Evolutionary conservation across 2,113 vertebrate genomes (phyloP).

Genomic region (Tenebrosternarchus preto): DNA sequence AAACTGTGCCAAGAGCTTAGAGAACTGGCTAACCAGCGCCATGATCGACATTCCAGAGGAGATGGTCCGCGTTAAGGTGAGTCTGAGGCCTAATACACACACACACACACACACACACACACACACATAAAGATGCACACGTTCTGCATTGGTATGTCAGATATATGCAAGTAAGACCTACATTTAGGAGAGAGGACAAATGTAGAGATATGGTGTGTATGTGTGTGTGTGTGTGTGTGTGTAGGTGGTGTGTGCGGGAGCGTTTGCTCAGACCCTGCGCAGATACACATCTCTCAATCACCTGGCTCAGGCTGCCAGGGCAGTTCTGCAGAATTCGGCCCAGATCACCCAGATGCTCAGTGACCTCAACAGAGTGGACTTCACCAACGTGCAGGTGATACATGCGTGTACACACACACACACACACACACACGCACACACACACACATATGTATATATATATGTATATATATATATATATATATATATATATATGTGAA

Average conservation of each 20-base stretch:
- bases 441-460: not conserved
- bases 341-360: constrained; percentile 94
- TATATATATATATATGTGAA: no score
- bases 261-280: constrained; percentile 87
- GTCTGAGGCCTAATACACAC: constrained; percentile 22
- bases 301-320: constrained; percentile 85
- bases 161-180: no score
- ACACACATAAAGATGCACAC: no score
- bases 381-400: constrained; percentile 85
- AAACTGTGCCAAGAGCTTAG: constrained; percentile 92
- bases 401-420: not conserved
- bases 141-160: no score
- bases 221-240: not conserved
- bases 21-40: constrained; percentile 87
- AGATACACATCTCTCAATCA: constrained; percentile 90
- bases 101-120: not conserved
- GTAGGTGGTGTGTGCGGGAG: constrained; percentile 84
- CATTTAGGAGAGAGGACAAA: no score
- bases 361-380: constrained; percentile 90
- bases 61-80: constrained; percentile 89
- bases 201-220: not conserved
- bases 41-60: constrained; percentile 94
- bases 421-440: not conserved
- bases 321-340: constrained; percentile 87
- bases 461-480: no score